These are phyloP conservation scores for Callyntrura sp. DNA, from an alignment of 2,888 invertebrate genomes.

Conservation along the genomic window DNA sequence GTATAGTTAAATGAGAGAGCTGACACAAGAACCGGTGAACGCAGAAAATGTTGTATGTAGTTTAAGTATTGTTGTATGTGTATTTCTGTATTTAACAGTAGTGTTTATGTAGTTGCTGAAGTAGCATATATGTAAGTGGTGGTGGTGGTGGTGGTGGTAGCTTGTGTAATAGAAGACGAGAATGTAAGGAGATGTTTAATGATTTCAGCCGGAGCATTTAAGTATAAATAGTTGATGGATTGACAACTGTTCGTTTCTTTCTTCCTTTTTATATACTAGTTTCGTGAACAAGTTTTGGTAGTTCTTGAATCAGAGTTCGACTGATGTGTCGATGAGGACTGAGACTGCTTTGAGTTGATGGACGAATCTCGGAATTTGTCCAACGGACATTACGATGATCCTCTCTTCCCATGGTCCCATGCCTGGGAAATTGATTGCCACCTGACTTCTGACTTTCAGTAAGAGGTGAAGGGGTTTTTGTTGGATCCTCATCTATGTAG, in stretches of 20 bases:
- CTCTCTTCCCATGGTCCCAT: slow-evolving; percentile 80
- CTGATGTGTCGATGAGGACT: slow-evolving; percentile 84
- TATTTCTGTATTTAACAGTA: slow-evolving; percentile 7
- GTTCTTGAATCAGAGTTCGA: slow-evolving; percentile 85
- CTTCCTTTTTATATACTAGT: slow-evolving; percentile 88
- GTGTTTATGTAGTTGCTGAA: background rate
- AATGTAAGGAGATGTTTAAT: slow-evolving; percentile 8
- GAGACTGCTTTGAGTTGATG: slow-evolving; percentile 80
- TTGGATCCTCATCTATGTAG: slow-evolving; percentile 91
- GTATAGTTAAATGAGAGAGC: slow-evolving; percentile 45
- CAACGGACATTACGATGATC: slow-evolving; percentile 83
- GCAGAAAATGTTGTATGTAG: background rate
- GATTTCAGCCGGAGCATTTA: slow-evolving; percentile 45
- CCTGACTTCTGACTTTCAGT: slow-evolving; percentile 84
- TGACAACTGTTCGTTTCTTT: background rate
- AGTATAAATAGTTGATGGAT: background rate
- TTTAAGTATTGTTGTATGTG: background rate
- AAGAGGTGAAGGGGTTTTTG: slow-evolving; percentile 86
- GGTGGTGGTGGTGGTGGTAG: background rate
- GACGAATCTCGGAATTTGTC: slow-evolving; percentile 83
- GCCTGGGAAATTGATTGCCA: slow-evolving; percentile 79
- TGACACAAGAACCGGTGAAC: slow-evolving; percentile 19
- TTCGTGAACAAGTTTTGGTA: slow-evolving; percentile 90
- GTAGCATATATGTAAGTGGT: background rate
- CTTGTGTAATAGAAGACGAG: slow-evolving; percentile 53